Evolutionary conservation across 2,797 vertebrate species (phyloP).

Genomic region (Pogonophryne albipinna): DNA sequence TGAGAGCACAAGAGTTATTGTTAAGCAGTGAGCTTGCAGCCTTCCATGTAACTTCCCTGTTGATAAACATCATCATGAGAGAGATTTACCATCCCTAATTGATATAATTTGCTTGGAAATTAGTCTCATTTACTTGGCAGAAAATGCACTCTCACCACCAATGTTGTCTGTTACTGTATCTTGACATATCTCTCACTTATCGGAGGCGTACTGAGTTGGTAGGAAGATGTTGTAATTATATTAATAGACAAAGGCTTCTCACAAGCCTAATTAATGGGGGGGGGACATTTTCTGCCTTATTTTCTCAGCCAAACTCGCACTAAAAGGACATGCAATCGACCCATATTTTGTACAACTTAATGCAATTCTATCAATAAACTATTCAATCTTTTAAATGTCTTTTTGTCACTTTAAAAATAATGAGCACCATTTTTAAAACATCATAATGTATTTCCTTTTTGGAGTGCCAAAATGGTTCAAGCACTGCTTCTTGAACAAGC

Average conservation of each 20-base stretch:
- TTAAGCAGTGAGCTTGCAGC: conserved; percentile 1
- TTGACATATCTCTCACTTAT: conserved; percentile 48
- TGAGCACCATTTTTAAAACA: not conserved
- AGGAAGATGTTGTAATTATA: conserved; percentile 41
- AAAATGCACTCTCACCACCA: conserved; percentile 30
- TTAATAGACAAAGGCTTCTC: conserved; percentile 47
- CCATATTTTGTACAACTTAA: conserved; percentile 13
- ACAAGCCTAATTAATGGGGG: conserved; percentile 44
- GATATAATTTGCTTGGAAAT: conserved; percentile 57
- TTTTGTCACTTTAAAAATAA: not conserved
- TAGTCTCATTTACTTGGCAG: conserved; percentile 50
- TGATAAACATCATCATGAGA: conserved; percentile 46
- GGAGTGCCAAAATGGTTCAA: not conserved
- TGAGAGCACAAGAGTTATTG: not conserved
- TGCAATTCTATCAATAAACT: conserved; percentile 7
- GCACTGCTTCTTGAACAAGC: not conserved
- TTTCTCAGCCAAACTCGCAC: conserved; percentile 14
- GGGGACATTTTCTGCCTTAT: conserved; percentile 26
- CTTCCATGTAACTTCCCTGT: conserved; percentile 5
- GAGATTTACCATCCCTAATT: conserved; percentile 52
- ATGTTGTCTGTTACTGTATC: conserved; percentile 40
- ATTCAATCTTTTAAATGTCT: not conserved
- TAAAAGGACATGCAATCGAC: conserved; percentile 15
- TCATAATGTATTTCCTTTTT: too few relatives aligned
- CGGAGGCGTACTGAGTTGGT: conserved; percentile 24